Evolutionary conservation across 2,113 vertebrate species (phyloP).

Genomic region (Eulacestoma nigropectus): DNA sequence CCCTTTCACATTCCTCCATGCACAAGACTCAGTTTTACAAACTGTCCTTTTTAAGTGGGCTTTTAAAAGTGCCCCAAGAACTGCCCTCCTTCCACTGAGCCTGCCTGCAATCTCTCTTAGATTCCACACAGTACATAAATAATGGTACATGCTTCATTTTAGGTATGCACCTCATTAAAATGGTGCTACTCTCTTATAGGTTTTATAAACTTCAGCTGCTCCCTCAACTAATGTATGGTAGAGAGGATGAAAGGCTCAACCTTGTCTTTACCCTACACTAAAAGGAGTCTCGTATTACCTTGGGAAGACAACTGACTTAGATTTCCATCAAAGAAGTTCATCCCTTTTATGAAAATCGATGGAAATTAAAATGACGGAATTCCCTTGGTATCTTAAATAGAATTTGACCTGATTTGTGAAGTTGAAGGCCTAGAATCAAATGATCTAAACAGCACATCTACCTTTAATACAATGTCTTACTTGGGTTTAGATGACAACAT

Average conservation of each 20-base stretch:
- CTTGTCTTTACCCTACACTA: not conserved
- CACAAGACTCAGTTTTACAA: not conserved
- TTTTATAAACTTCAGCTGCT: conserved; percentile 48
- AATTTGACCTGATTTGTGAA: not conserved
- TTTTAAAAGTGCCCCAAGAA: conserved; percentile 1
- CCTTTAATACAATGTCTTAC: not conserved
- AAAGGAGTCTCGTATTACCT: conserved; percentile 11
- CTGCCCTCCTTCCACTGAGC: not conserved
- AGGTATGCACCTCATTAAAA: conserved; percentile 38
- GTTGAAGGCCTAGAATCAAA: not conserved
- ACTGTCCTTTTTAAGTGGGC: not conserved
- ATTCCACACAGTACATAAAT: conserved; percentile 49
- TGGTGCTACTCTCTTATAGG: not conserved
- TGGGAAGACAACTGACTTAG: not conserved
- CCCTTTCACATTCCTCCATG: not conserved
- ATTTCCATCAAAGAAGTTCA: conserved; percentile 12
- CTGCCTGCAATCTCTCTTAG: not conserved
- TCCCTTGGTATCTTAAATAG: not conserved
- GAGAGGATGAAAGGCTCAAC: conserved; percentile 42
- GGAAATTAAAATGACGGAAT: not conserved
- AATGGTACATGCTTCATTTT: not conserved
- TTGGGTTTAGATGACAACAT: not conserved
- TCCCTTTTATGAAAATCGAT: not conserved
- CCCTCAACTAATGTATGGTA: not conserved
- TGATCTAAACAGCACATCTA: not conserved